Evolutionary conservation across 2,113 vertebrate genomes (phyloP).

Genomic region (Alouatta palliata): DNA sequence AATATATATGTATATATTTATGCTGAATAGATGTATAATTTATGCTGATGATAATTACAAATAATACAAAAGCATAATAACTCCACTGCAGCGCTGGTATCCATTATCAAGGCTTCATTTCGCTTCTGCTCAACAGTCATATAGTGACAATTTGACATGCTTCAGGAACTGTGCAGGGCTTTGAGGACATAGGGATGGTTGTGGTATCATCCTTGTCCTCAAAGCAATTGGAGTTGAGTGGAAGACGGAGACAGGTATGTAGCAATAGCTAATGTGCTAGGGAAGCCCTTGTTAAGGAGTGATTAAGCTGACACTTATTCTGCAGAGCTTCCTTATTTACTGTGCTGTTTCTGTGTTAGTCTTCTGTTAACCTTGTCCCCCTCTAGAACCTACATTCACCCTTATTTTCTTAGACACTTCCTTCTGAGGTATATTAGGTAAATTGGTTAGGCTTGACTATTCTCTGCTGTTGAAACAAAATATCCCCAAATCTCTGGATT

Average conservation of each 20-base stretch:
- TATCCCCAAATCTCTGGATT: neutral
- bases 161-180: neutral
- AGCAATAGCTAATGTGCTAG: neutral
- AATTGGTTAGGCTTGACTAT: neutral
- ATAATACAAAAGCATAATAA: conserved; percentile 77
- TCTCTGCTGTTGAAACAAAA: neutral
- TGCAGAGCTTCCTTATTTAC: neutral
- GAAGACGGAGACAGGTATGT: neutral
- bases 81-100: conserved; percentile 32
- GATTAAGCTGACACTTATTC: neutral
- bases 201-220: neutral
- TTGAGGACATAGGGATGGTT: neutral
- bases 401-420: neutral
- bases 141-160: conserved; percentile 19
- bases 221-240: neutral
- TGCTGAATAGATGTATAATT: conserved; percentile 78
- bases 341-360: neutral
- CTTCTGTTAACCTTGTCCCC: neutral
- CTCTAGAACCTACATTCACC: neutral
- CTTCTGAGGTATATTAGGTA: neutral
- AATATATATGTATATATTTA: conserved; percentile 76
- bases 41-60: conserved; percentile 80
- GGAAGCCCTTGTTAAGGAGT: neutral
- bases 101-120: conserved; percentile 62
- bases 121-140: neutral